phyloP scores from a whole-genome alignment of 2,888 invertebrate species.

The Drosophila mettleri region DNA sequence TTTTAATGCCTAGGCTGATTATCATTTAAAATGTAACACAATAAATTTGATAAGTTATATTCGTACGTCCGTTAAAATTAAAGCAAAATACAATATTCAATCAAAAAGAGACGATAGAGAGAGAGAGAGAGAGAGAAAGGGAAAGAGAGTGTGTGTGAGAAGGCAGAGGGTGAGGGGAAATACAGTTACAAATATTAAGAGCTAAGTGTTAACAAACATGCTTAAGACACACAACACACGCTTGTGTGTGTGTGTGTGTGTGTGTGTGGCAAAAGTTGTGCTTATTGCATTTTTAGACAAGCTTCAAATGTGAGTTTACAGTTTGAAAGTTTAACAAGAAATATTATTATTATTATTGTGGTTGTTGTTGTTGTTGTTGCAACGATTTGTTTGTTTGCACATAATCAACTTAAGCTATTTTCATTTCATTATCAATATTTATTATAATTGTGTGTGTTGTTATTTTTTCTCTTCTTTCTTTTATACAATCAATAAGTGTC shows the following conservation, averaged over 20 bases:
- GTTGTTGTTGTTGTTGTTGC: conserved; percentile 13
- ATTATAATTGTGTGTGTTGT: conserved; percentile 1
- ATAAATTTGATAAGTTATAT: conserved; percentile 65
- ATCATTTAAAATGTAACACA: conserved; percentile 73
- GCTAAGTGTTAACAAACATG: conserved; percentile 10
- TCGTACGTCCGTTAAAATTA: conserved; percentile 51
- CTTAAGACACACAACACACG: conserved; percentile 12
- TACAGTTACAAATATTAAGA: conserved; percentile 28
- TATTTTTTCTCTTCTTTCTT: too few species aligned
- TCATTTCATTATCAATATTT: conserved; percentile 9
- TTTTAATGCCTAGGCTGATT: conserved; percentile 47
- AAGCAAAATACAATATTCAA: conserved; percentile 56
- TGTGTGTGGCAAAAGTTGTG: not conserved
- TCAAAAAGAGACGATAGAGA: conserved; percentile 30
- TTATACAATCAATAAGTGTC: too few species aligned
- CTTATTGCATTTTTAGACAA: not conserved
- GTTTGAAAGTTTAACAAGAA: conserved; percentile 21
- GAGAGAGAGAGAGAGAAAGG: conserved; percentile 29
- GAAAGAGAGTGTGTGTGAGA: conserved; percentile 25
- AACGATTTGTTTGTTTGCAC: conserved; percentile 45
- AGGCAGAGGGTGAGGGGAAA: conserved; percentile 35
- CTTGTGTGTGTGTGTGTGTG: not conserved
- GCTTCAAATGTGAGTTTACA: not conserved
- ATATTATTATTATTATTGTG: not conserved
- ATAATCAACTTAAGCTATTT: conserved; percentile 38